Evolutionary conservation across 1,140 invertebrate genomes (phyloP), one percentile per base, ranked within the genome.

Genomic region (Rhagoletis pomonella): DNA sequence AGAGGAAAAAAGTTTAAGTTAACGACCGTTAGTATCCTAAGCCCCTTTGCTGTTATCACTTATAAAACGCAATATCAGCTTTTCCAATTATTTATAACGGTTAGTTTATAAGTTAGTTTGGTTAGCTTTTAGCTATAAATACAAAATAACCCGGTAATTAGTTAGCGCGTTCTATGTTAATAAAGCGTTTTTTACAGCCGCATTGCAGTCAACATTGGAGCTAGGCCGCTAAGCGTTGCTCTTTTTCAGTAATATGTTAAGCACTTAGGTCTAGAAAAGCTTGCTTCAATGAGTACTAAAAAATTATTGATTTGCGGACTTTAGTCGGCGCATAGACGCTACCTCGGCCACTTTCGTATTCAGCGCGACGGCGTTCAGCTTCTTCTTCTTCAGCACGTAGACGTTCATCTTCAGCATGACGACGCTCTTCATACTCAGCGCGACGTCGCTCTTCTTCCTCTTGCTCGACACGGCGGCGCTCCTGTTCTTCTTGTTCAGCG

Each of bases 361-460:
- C 42, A n/a, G 7, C 1, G 9, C 73, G 73, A 7, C 50, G 44
- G 12, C 50, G 44, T 9, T 47, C 10, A 4, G 88, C 42, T 39
- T n/a, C 42, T 42, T 88, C 67, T 2, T 85, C 55, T 86, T 86
- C 85, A 42, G 50, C 10, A 39, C 67, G 65, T 87, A 47, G 9
- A 65, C 77, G 87, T 81, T 87, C 86, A 14, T 77, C 67, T 50
- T 87, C 86, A 59, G 69, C 67, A 42, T 17, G 29, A 12, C 58
- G n/a, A 60, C 58, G 86, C 17, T 59, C 67, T 12, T 44, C 65
- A 44, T 86, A 42, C 44, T 60, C 58, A 50, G 47, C 73, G 42
- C 44, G 60, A n/a, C 10, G 60, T 7, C 2, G 29, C 10, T 29
- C 29, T 29, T 87, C 64, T 14, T 86, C 42, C 10, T 39, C 64